Base-by-base conservation (phyloP, 2,888 invertebrate species). In the Polia nebulosa region DNA sequence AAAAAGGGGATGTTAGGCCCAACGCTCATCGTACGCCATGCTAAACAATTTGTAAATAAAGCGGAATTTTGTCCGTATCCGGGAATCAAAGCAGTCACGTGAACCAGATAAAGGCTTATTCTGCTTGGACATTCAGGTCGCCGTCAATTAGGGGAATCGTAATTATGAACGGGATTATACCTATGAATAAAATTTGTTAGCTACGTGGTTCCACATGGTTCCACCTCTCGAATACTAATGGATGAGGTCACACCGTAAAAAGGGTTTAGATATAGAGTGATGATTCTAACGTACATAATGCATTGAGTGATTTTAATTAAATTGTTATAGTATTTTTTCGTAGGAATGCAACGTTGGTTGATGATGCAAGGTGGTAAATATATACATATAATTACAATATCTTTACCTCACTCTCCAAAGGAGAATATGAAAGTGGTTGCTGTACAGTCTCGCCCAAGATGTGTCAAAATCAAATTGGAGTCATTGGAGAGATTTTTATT, bases 61-160 rank as follows among this genome's bases (percentile, higher is more conserved):
- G 39, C 74, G 57, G 27, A 64, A 52, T 70, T 79, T 63, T 47
- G 51, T 65, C 51, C 56, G 27, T 49, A 27, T 58, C 17, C 27
- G 17, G 41, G 65, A 78, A 65, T 74, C 61, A 60, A 69, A 59
- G 27, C 62, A 60, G 70, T 53, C 39, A 60, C 39, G 47, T 41
- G 39, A 20, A 51, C 39, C 7, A 9, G 39, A 44, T 72, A 56
- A 59, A 45, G 49, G 49, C 39, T 39, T 60, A 53, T 72, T 53
- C 41, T 34, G 32, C 49, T 49, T 55, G 32, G 53, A 41, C 39
- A 65, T 60, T 65, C 52, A 51, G 49, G 34, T 61, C 49, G 8
- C 49, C 27, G 53, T 72, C 60, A 78, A 76, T 76, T 72, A 72
- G 44, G 49, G 62, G 60, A 32, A 51, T 58, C 53, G 57, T 66